phyloP scores from a whole-genome alignment of 2,888 invertebrate genomes.

The Eucera pruinosa region DNA sequence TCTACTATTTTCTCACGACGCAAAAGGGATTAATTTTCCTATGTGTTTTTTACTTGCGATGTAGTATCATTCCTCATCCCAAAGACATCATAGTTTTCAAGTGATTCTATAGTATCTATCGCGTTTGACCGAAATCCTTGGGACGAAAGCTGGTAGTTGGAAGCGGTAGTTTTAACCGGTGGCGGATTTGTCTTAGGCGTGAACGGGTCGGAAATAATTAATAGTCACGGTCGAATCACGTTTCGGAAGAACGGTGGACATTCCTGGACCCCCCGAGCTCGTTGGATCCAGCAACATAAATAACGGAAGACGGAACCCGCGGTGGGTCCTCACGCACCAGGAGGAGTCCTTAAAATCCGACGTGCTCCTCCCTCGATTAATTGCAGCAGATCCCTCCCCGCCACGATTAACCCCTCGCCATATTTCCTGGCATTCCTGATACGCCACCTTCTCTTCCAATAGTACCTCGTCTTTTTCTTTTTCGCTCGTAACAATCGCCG shows the following conservation, averaged over 20 bases:
- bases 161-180: no score
- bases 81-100: no score
- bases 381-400: conserved; percentile 62
- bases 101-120: no score
- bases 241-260: conserved; percentile 59
- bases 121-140: no score
- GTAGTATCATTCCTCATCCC: no score
- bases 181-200: conserved; percentile 33
- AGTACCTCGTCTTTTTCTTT: background rate
- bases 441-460: conserved; percentile 9
- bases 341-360: conserved; percentile 69
- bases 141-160: no score
- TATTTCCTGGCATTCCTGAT: conserved; percentile 56
- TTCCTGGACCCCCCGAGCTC: conserved; percentile 72
- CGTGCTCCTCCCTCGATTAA: conserved; percentile 71
- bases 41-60: no score
- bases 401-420: conserved; percentile 57
- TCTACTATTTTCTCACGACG: no score
- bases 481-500: background rate
- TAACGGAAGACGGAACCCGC: conserved; percentile 71
- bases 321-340: conserved; percentile 67
- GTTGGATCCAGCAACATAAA: conserved; percentile 74
- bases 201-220: conserved; percentile 66
- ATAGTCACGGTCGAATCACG: conserved; percentile 69
- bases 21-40: no score